Evolutionary conservation across 2,888 invertebrate genomes (phyloP).

Genomic region (Mamestra brassicae): DNA sequence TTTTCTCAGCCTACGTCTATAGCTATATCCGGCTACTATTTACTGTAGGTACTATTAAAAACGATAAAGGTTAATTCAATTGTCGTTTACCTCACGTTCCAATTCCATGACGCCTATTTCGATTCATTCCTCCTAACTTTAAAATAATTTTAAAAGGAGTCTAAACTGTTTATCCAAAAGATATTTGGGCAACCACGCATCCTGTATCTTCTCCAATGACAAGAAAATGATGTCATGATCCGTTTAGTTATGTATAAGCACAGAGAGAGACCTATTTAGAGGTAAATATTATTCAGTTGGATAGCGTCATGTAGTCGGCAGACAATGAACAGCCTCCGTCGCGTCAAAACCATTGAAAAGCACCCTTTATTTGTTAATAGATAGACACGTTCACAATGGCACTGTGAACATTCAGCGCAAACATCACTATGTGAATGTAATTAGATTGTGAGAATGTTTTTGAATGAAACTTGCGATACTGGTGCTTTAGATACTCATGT

Average conservation of each 20-base stretch:
- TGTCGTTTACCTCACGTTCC: background rate
- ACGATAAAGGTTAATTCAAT: constrained; percentile 10
- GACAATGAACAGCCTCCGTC: constrained; percentile 76
- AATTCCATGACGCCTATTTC: background rate
- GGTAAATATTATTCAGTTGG: constrained; percentile 72
- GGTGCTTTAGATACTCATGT: constrained; percentile 11
- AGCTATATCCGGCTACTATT: constrained; percentile 7
- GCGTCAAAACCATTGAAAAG: constrained; percentile 80
- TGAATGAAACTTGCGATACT: constrained; percentile 40
- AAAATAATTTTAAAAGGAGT: background rate
- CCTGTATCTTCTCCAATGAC: constrained; percentile 31
- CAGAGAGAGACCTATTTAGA: constrained; percentile 56
- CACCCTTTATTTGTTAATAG: constrained; percentile 81
- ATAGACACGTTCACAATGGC: constrained; percentile 75
- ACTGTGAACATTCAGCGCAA: constrained; percentile 71
- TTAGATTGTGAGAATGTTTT: constrained; percentile 71
- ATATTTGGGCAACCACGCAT: constrained; percentile 16
- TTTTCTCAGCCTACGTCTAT: constrained; percentile 14
- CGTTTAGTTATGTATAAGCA: constrained; percentile 63
- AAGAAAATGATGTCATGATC: constrained; percentile 55
- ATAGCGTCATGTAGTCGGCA: constrained; percentile 68
- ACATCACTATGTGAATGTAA: constrained; percentile 70
- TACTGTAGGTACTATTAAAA: background rate
- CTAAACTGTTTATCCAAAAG: constrained; percentile 13
- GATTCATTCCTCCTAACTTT: constrained; percentile 14